A percentile compares a stretch with the other conserved stretches of the same genome.
Conservation (phyloP, 1,140 invertebrate species). For the Penaeus japonicus region DNA sequence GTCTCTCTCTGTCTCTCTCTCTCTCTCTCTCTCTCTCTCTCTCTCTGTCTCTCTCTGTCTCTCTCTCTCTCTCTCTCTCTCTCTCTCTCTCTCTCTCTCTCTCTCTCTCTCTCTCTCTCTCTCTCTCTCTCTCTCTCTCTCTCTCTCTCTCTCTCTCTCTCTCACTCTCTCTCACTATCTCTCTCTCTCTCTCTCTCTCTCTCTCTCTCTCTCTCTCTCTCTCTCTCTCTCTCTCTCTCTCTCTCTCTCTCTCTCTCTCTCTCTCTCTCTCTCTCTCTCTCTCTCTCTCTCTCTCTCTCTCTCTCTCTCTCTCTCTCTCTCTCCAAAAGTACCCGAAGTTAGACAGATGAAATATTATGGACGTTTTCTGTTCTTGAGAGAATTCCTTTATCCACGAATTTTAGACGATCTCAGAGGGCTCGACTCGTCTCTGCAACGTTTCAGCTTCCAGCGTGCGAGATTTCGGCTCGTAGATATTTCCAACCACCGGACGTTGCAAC, state of each 20-base stretch:
- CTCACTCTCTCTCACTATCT: neutral
- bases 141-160: neutral
- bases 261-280: conserved; percentile 1
- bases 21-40: neutral
- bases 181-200: neutral
- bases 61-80: neutral
- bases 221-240: conserved; percentile 1
- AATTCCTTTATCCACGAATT: no score
- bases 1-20: neutral
- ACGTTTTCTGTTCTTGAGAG: no score
- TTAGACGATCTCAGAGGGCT: no score
- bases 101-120: neutral
- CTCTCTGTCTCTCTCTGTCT: neutral
- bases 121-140: neutral
- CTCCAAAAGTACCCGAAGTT: no score
- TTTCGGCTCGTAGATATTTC: no score
- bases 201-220: neutral
- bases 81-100: neutral
- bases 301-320: neutral
- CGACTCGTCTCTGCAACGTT: no score
- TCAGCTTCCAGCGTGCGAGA: no score
- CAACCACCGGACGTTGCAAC: no score
- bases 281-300: conserved; percentile 1
- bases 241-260: conserved; percentile 1
- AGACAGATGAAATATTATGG: no score